Base-by-base conservation (phyloP, 1,140 invertebrate genomes). In the Trachymyrmex cornetzi region DNA sequence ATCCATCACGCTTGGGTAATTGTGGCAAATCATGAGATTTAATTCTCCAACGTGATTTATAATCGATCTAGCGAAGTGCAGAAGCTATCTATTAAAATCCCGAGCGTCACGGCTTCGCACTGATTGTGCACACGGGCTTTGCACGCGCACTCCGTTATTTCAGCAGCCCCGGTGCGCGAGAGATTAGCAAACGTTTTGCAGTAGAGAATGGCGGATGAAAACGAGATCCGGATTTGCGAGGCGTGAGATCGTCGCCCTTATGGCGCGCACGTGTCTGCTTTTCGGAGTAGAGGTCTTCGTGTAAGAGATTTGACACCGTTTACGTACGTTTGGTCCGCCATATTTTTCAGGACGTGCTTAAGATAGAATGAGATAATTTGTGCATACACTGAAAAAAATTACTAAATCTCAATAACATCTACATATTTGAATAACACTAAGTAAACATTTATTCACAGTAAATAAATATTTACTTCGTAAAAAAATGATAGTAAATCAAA, bases 161-260 rank as follows among this genome's bases (percentile, higher is more conserved):
- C 22, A 14, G 14, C 16, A 16, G 19, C 2, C 22, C 22, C 19
- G 55, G 14, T 34, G n/a, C 30, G 30, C 66, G 72, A 61, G 14
- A 9, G 3, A 75, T 82, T 59, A 27, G 14, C 44, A 27, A 5
- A 6, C 7, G 2, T 50, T 84, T 71, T 16, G 9, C 48, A 34
- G 6, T 6, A 27, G 34, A n/a, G 0, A 4, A n/a, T 38, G n/a
- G n/a, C 1, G 12, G 5, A 66, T 34, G 74, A 55, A 86, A 86
- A 24, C 0, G 44, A 48, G 16, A 87, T 53, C 84, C 88, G 87
- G 69, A 81, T 86, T 57, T 34, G 30, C 82, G 53, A 74, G 53
- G 63, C 82, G 88, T 87, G 77, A 77, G 88, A 89, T 86, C 61
- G 66, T 55, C 75, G 57, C 72, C 61, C 66, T 89, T 64, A 50